Base-by-base conservation (phyloP, 1,140 invertebrate genomes). In the Lineus longissimus region DNA sequence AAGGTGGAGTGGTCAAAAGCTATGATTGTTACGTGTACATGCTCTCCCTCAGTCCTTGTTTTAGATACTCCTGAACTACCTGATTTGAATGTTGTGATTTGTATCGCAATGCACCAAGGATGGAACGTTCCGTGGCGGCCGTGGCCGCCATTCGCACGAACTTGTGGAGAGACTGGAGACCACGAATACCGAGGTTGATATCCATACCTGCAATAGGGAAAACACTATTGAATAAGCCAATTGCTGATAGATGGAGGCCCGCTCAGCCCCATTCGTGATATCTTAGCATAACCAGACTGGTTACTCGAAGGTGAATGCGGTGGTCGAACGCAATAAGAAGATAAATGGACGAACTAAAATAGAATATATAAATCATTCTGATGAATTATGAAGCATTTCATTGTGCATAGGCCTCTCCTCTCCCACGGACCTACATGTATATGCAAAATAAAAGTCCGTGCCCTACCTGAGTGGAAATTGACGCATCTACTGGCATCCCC, bases 381-480 rank as follows among this genome's bases (percentile, higher is more conserved):
- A n/a, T n/a, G n/a, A n/a, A n/a, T n/a, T n/a, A n/a, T n/a, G n/a
- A n/a, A n/a, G n/a, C n/a, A n/a, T n/a, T n/a, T n/a, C n/a, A n/a
- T n/a, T n/a, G n/a, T n/a, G n/a, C n/a, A n/a, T n/a, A n/a, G n/a
- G n/a, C n/a, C n/a, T n/a, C n/a, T n/a, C n/a, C n/a, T n/a, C n/a
- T n/a, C n/a, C n/a, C n/a, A n/a, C n/a, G n/a, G n/a, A n/a, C n/a
- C n/a, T n/a, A n/a, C n/a, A n/a, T 22, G 15, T 58, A 4, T 23
- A 13, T 51, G 15, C 31, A 22, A 29, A 30, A 36, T 9, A 15
- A 6, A 17, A 17, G 27, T 1, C 4, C n/a, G n/a, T n/a, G n/a
- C 63, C 63, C 41, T 61, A 77, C 78, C 78, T 69, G 78, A 76
- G 30, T 75, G 72, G 43, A 75, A 77, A 57, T 80, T 80, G 22